These are phyloP conservation scores for Eupithecia centaureata DNA, from an alignment of 2,888 invertebrate species.

Conservation along the genomic window DNA sequence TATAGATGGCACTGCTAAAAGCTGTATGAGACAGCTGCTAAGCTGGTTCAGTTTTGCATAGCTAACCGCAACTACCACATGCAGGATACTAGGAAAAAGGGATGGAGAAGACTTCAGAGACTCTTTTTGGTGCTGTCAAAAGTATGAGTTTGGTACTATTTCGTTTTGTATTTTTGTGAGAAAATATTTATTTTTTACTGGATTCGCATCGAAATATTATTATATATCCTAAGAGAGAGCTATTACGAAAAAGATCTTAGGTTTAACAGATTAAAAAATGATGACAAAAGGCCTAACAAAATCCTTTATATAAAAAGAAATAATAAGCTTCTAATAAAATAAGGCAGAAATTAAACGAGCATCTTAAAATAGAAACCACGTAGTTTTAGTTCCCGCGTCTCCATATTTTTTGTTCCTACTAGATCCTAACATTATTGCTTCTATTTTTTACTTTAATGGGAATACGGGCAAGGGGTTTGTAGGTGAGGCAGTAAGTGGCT, in stretches of 20 bases:
- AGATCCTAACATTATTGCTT: conserved; percentile 78
- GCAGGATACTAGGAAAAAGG: conserved; percentile 51
- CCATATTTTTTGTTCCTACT: conserved; percentile 60
- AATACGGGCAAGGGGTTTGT: conserved; percentile 84
- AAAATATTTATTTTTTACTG: neutral
- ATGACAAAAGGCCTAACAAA: neutral
- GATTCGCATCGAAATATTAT: too few species aligned
- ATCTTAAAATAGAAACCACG: neutral
- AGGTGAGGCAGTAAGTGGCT: conserved; percentile 76
- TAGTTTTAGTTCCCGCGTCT: conserved; percentile 40
- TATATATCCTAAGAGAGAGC: too few species aligned
- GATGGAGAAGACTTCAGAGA: conserved; percentile 41
- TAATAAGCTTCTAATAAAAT: neutral
- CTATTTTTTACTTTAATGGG: conserved; percentile 78
- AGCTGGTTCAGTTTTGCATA: conserved; percentile 72
- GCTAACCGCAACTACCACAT: conserved; percentile 70
- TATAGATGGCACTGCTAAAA: conserved; percentile 72
- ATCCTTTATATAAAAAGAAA: neutral
- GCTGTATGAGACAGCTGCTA: conserved; percentile 69
- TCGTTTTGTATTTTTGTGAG: neutral
- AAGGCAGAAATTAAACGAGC: neutral
- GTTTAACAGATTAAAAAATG: neutral
- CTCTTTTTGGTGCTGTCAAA: neutral
- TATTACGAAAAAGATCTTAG: too few species aligned
- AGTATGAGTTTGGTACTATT: too few species aligned